Evolutionary conservation across 2,797 vertebrate genomes (phyloP).

Genomic region (Remorina albescens): DNA sequence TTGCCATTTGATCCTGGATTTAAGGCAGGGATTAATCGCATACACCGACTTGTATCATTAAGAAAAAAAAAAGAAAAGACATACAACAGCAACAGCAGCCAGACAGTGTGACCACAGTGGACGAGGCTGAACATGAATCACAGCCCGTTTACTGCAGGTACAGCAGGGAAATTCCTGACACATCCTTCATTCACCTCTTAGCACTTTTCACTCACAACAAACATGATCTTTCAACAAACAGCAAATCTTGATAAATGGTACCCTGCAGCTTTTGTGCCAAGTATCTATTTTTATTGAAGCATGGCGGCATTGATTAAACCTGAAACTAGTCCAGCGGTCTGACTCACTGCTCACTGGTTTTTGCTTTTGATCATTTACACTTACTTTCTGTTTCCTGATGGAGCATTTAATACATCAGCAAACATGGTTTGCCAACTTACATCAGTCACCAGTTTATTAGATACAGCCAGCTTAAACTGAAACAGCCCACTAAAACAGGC

Average conservation of each 20-base stretch:
- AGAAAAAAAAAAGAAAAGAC: no score
- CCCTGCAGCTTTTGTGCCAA: neutral
- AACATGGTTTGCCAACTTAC: neutral
- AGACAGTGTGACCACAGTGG: conserved; percentile 8
- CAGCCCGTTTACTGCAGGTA: conserved; percentile 44
- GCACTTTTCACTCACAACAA: conserved; percentile 35
- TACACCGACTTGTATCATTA: conserved; percentile 39
- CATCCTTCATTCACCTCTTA: conserved; percentile 16
- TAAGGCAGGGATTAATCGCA: conserved; percentile 26
- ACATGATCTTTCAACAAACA: neutral
- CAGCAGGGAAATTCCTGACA: conserved; percentile 42
- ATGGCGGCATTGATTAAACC: neutral
- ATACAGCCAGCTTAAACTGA: neutral
- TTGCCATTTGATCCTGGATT: neutral
- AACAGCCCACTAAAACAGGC: neutral
- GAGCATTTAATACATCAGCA: neutral
- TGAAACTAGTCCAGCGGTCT: neutral
- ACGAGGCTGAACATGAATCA: conserved; percentile 51
- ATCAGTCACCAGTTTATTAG: neutral
- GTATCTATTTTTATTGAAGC: conserved; percentile 20
- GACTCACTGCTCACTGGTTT: neutral
- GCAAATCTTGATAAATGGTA: conserved; percentile 17
- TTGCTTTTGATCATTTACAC: neutral
- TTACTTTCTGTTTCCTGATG: neutral
- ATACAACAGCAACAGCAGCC: conserved; percentile 27